Conservation (phyloP, 2,888 invertebrate species). For the Psylliodes chrysocephalus region DNA sequence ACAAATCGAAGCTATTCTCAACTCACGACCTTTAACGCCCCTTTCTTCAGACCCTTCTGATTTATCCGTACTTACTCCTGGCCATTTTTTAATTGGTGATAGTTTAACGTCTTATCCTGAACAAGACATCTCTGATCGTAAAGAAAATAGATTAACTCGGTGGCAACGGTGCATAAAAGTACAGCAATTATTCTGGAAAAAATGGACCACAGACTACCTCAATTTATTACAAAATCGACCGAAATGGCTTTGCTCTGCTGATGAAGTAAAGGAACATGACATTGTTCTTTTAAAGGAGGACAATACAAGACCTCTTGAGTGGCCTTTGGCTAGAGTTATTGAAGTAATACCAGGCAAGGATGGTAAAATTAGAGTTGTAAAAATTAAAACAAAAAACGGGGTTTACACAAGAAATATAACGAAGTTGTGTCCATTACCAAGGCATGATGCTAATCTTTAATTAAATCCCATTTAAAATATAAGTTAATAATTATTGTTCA, state of each 20-base stretch:
- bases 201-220: not conserved
- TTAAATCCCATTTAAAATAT: too few relatives aligned
- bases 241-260: not conserved
- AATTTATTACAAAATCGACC: not conserved
- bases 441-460: too few relatives aligned
- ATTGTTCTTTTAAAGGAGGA: not conserved
- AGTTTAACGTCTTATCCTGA: not conserved
- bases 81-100: constrained; percentile 21
- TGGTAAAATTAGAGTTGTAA: too few relatives aligned
- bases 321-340: too few relatives aligned
- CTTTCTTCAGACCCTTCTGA: not conserved
- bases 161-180: not conserved
- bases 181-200: not conserved
- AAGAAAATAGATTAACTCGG: not conserved
- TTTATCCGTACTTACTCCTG: constrained; percentile 13
- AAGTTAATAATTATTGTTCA: too few relatives aligned
- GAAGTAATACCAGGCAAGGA: too few relatives aligned
- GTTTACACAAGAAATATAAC: too few relatives aligned
- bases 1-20: too few relatives aligned
- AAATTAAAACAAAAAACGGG: too few relatives aligned
- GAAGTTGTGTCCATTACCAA: too few relatives aligned
- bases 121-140: not conserved
- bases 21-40: too few relatives aligned
- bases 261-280: not conserved
- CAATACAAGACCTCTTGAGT: too few relatives aligned